These are phyloP conservation scores for Metridium senile DNA, from an alignment of 92 coral and sea anemone species.

Conservation along the genomic window DNA sequence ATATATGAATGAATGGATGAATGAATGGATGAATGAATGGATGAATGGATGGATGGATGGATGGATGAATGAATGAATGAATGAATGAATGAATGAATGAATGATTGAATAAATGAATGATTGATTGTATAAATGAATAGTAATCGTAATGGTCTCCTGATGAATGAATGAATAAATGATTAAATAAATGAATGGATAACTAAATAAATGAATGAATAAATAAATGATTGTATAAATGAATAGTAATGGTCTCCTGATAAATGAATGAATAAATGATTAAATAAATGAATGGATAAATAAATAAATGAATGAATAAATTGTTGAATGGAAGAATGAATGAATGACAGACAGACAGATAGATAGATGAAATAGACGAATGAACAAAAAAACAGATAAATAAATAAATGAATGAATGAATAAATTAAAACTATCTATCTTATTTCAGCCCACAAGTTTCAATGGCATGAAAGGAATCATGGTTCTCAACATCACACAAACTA, in stretches of 20 bases:
- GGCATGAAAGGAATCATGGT: constrained; percentile 69
- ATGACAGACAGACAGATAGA: no score
- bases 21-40: no score
- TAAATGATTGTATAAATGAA: no score
- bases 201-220: no score
- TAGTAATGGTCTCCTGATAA: no score
- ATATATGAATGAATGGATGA: no score
- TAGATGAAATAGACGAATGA: no score
- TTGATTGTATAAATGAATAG: neutral
- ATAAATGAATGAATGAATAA: neutral
- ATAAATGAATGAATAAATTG: neutral
- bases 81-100: neutral
- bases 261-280: no score
- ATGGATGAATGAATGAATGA: neutral
- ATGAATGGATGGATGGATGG: neutral
- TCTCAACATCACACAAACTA: constrained; percentile 33
- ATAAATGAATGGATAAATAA: neutral
- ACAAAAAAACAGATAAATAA: no score
- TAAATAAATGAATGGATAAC: no score
- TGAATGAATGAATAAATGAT: neutral
- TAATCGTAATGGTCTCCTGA: no score
- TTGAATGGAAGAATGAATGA: neutral
- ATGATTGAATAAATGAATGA: neutral
- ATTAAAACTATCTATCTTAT: neutral
- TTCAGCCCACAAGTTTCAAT: constrained; percentile 33